Conservation (phyloP, 2,113 vertebrate genomes). For the Corythornis vintsioides region DNA sequence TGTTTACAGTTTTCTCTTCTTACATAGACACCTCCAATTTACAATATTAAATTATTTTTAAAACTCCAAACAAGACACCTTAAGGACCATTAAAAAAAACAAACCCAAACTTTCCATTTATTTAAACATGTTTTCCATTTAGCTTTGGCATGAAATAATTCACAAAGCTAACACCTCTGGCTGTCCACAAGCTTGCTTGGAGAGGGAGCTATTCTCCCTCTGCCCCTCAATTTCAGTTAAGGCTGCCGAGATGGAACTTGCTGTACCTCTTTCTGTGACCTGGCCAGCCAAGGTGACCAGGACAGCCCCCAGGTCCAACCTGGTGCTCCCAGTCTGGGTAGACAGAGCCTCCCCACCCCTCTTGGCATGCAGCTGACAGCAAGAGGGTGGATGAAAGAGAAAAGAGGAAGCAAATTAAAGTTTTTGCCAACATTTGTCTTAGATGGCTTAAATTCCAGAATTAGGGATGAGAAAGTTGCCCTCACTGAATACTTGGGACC, state of each 20-base stretch:
- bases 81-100: neutral
- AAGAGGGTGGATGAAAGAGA: neutral
- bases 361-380: rapidly evolving
- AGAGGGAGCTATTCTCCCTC: neutral
- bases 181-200: neutral
- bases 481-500: neutral
- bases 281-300: rapidly evolving
- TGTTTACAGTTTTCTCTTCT: neutral
- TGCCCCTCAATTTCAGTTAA: rapidly evolving
- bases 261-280: neutral
- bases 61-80: rapidly evolving
- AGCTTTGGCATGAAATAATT: neutral
- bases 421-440: neutral
- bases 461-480: neutral
- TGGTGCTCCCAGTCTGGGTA: neutral
- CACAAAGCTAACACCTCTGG: neutral
- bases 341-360: neutral
- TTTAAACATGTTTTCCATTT: rapidly evolving
- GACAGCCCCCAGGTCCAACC: neutral
- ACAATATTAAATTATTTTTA: neutral
- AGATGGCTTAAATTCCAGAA: neutral
- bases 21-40: neutral
- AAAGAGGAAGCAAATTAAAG: neutral
- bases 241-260: neutral
- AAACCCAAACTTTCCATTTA: too few relatives aligned